A percentile compares a stretch with the other conserved stretches of the same genome.
phyloP scores from a whole-genome alignment of 2,888 invertebrate species.

The Ryuthela nishihirai region DNA sequence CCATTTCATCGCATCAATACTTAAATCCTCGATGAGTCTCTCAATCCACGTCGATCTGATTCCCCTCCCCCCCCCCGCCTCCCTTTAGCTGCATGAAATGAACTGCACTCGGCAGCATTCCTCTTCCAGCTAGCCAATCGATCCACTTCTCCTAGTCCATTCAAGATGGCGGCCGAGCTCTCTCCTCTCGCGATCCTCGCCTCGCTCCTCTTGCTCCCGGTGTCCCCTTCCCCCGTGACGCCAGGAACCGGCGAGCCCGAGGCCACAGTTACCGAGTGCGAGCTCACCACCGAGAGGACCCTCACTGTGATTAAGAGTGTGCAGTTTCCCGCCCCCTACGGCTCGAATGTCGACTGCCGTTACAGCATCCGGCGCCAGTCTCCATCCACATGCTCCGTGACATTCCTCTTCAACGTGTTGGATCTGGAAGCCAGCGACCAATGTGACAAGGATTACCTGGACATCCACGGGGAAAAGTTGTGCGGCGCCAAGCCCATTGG shows the following conservation, averaged over 20 bases:
- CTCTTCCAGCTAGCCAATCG: too few relatives aligned
- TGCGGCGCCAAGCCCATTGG: conserved; percentile 36
- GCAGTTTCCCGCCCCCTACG: conserved; percentile 29
- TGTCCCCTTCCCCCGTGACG: neutral
- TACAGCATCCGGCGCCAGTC: conserved; percentile 26
- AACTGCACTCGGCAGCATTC: too few relatives aligned
- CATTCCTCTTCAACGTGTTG: conserved; percentile 37
- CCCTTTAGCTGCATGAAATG: too few relatives aligned
- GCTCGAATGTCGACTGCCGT: conserved; percentile 32
- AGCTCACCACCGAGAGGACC: conserved; percentile 28
- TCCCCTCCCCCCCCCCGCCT: too few relatives aligned
- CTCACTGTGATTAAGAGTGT: conserved; percentile 37
- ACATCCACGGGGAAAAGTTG: conserved; percentile 28
- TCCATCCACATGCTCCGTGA: conserved; percentile 30
- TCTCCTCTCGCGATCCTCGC: neutral
- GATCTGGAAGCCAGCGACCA: conserved; percentile 30
- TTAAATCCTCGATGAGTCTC: too few relatives aligned
- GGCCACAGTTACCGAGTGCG: conserved; percentile 24
- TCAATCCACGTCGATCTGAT: too few relatives aligned
- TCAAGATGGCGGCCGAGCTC: too few relatives aligned
- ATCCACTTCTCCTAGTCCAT: too few relatives aligned
- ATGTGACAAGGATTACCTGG: conserved; percentile 33
- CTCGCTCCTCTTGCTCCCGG: neutral
- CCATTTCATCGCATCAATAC: too few relatives aligned
- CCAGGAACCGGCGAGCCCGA: neutral